phyloP scores from a whole-genome alignment of 2,113 vertebrate genomes.

The Syngnathus scovelli region DNA sequence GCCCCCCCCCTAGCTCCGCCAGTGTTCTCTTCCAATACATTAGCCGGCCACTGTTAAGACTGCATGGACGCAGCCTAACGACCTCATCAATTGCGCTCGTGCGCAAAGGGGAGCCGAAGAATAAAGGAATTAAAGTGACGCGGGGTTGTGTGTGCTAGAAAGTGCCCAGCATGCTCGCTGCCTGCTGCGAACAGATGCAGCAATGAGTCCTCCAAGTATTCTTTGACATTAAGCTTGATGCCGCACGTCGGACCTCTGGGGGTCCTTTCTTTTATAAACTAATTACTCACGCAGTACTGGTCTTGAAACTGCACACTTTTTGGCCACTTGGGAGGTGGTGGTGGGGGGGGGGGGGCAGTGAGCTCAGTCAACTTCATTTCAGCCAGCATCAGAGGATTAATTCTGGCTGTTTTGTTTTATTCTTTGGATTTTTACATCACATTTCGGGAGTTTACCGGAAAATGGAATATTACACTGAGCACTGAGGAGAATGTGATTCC shows the following conservation, averaged over 20 bases:
- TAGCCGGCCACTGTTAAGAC: slow-evolving; percentile 61
- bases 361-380: not conserved
- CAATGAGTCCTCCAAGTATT: slow-evolving; percentile 11
- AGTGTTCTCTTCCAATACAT: slow-evolving; percentile 32
- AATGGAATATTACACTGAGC: not conserved
- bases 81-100: slow-evolving; percentile 67
- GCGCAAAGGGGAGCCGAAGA: slow-evolving; percentile 38
- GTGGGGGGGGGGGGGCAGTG: not conserved
- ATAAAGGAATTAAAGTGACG: slow-evolving; percentile 31
- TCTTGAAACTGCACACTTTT: not conserved
- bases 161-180: slow-evolving; percentile 25
- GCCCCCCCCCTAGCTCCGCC: too few species aligned
- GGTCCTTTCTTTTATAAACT: slow-evolving; percentile 4
- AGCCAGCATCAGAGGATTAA: not conserved
- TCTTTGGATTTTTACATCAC: not conserved
- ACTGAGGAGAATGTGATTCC: too few species aligned
- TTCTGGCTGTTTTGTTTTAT: not conserved
- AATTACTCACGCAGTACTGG: not conserved
- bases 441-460: not conserved
- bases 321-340: not conserved
- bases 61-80: slow-evolving; percentile 65
- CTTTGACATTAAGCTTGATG: slow-evolving; percentile 2
- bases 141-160: slow-evolving; percentile 23
- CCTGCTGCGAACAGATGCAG: slow-evolving; percentile 28
- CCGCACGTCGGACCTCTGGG: not conserved